Percentiles rank a stretch among this genome's conserved stretches.
Conservation (phyloP, 2,888 invertebrate genomes). For the Thymelicus sylvestris region DNA sequence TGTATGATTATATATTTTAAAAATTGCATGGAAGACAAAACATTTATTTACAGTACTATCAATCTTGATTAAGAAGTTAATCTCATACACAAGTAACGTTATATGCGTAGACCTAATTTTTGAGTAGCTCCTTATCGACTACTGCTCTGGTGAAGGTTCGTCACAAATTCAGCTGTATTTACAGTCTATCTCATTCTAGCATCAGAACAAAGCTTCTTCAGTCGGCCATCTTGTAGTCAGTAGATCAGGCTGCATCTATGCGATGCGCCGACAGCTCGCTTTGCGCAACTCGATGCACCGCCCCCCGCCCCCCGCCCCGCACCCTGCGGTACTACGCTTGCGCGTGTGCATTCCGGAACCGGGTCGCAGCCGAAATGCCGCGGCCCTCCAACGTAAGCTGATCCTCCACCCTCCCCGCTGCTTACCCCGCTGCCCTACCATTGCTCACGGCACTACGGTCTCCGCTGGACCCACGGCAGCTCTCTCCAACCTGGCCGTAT, state of each 20-base stretch:
- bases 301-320: constrained; percentile 56
- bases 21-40: too few relatives aligned
- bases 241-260: constrained; percentile 30
- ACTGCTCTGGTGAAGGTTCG: too few relatives aligned
- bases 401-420: constrained; percentile 58
- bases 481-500: constrained; percentile 55
- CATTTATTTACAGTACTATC: too few relatives aligned
- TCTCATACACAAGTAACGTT: too few relatives aligned
- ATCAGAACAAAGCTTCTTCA: background rate
- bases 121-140: too few relatives aligned
- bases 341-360: constrained; percentile 83
- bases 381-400: constrained; percentile 56
- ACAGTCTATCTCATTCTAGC: too few relatives aligned
- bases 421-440: constrained; percentile 46
- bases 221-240: constrained; percentile 27
- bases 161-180: too few relatives aligned
- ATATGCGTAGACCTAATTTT: too few relatives aligned
- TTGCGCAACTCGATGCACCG: constrained; percentile 83
- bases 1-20: too few relatives aligned
- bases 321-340: constrained; percentile 64
- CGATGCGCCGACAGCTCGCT: constrained; percentile 49
- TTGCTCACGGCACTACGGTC: constrained; percentile 41
- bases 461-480: constrained; percentile 55
- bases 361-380: constrained; percentile 79
- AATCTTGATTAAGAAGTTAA: too few relatives aligned